These are phyloP conservation scores for Acrossocheilus wenchowensis DNA, from an alignment of 2,797 vertebrate genomes.

Conservation along the genomic window DNA sequence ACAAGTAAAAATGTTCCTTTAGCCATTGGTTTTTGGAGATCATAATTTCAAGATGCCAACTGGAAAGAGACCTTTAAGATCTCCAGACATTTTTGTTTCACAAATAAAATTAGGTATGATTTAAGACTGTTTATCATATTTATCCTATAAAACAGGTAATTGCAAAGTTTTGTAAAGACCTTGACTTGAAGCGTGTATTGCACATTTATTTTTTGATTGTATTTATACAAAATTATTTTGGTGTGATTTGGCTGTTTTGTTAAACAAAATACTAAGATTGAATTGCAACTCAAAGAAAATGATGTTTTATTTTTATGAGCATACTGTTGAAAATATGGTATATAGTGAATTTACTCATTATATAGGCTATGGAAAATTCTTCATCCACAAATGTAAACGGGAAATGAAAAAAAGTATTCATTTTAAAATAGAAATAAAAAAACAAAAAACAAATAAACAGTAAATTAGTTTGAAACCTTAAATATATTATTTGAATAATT, in stretches of 20 bases:
- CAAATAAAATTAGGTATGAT: background rate
- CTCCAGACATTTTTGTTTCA: background rate
- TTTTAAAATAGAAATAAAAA: background rate
- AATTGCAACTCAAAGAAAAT: too few species aligned
- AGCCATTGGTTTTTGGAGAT: background rate
- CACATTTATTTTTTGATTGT: too few species aligned
- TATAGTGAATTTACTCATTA: too few species aligned
- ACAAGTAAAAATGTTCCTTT: background rate
- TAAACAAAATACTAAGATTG: too few species aligned
- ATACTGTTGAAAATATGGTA: too few species aligned
- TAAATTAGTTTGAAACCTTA: background rate
- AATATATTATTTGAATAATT: background rate
- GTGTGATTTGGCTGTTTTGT: background rate
- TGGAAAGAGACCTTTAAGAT: background rate
- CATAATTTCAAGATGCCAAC: background rate
- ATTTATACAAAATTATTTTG: background rate
- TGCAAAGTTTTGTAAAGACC: too few species aligned
- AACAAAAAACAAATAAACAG: background rate
- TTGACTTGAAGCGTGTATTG: too few species aligned
- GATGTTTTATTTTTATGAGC: too few species aligned
- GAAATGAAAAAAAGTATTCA: too few species aligned
- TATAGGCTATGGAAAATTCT: too few species aligned
- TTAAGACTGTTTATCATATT: background rate
- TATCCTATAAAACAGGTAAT: background rate
- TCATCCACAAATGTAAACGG: too few species aligned